Base-by-base conservation (phyloP, 53 echinoderm and acorn worm species). In the Arbacia lixula region DNA sequence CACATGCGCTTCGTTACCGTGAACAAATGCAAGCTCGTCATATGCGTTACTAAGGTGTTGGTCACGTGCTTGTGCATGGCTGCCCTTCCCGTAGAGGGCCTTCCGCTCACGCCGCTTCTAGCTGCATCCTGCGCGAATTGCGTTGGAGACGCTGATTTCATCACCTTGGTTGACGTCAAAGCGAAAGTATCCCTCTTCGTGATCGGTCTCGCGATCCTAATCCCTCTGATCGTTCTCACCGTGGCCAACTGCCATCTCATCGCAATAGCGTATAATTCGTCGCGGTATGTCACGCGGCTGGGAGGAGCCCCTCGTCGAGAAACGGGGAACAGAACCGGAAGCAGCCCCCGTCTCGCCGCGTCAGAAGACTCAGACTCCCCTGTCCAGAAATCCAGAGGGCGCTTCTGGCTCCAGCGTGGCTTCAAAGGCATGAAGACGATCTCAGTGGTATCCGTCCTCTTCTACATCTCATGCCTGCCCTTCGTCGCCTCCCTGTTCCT, bases 341-440 rank as follows among this genome's bases (percentile, higher is more conserved):
- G 21, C 37, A 37, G 20, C 6, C 36, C 36, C 21, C 19, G 28
- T 25, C 16, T 66, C 36, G 20, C 24, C 10, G 1, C 35, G 6
- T n/a, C n/a, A n/a, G n/a, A n/a, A n/a, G 38, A 37, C 66, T 6
- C 36, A 4, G 21, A 36, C 20, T 36, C 21, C 0, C 20, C 36
- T 22, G 32, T 16, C 10, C 36, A 35, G 19, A 36, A 66, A 11
- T 5, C 66, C 38, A n/a, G 12, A 8, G 36, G 38, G 20, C 66
- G 22, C 12, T 38, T 32, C 14, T 0, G 17, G 17, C 34, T 9
- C 33, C 17, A 6, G 24, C 12, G 66, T 2, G 66, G 66, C 12
- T 37, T 66, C 10, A 66, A 66, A 27, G 66, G 66, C 5, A 36
- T 66, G 20, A 66, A 66, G 38, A 66, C 66, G 6, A 25, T 66